These are phyloP conservation scores for Brachyistius frenatus DNA, from an alignment of 2,113 vertebrate species.

Conservation along the genomic window DNA sequence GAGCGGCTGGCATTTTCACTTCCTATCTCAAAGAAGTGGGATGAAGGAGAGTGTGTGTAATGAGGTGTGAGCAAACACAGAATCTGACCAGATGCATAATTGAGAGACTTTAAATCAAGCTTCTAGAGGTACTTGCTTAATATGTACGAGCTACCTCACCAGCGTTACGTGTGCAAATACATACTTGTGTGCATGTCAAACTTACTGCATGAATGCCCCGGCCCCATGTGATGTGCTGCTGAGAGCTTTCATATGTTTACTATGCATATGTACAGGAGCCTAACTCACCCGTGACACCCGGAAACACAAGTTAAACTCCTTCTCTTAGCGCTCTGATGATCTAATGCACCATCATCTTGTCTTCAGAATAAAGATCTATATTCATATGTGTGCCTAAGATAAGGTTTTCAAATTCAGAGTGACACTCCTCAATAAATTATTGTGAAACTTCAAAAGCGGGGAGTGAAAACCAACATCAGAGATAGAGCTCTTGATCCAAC, in stretches of 20 bases:
- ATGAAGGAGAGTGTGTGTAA: slow-evolving; percentile 70
- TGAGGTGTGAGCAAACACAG: slow-evolving; percentile 73
- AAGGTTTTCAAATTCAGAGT: slow-evolving; percentile 21
- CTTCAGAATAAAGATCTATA: slow-evolving; percentile 19
- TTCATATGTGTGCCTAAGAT: slow-evolving; percentile 1
- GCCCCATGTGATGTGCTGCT: slow-evolving; percentile 25
- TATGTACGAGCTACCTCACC: slow-evolving; percentile 70
- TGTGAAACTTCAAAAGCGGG: slow-evolving; percentile 51
- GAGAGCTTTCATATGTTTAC: slow-evolving; percentile 54
- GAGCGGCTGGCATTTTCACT: slow-evolving; percentile 58
- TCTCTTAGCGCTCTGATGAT: slow-evolving; percentile 19
- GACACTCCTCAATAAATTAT: slow-evolving; percentile 48
- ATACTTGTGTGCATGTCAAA: slow-evolving; percentile 20
- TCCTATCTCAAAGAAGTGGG: slow-evolving; percentile 50
- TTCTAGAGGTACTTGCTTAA: slow-evolving; percentile 72
- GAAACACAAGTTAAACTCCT: slow-evolving; percentile 31
- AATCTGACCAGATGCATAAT: slow-evolving; percentile 80
- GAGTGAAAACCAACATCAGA: slow-evolving; percentile 21
- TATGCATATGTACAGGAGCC: slow-evolving; percentile 26
- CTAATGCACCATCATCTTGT: slow-evolving; percentile 9
- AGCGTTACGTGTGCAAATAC: slow-evolving; percentile 21
- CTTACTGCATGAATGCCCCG: slow-evolving; percentile 40
- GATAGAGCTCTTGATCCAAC: slow-evolving; percentile 28
- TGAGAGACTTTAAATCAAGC: slow-evolving; percentile 76
- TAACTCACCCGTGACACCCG: slow-evolving; percentile 17